Evolutionary conservation across 2,797 vertebrate species (phyloP).

Genomic region (Lerista edwardsae): DNA sequence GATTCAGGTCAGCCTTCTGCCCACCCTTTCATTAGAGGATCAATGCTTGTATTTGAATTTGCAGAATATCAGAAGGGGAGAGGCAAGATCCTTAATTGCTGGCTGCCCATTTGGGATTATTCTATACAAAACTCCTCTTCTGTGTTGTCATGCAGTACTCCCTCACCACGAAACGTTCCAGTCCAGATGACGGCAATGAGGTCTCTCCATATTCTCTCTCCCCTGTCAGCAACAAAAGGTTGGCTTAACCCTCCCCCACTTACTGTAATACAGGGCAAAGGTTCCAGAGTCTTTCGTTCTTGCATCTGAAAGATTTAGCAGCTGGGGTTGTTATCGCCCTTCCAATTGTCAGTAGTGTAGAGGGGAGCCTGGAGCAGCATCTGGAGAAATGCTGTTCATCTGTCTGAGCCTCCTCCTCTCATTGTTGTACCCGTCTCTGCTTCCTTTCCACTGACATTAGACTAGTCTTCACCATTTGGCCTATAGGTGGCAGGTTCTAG

Average conservation of each 20-base stretch:
- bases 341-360: background rate
- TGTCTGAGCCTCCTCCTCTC: too few species aligned
- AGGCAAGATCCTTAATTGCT: too few species aligned
- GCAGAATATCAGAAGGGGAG: too few species aligned
- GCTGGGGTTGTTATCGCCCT: background rate
- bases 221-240: constrained; percentile 99
- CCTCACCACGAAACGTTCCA: constrained; percentile 90
- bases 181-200: constrained; percentile 93
- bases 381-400: too few species aligned
- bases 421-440: background rate
- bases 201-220: constrained; percentile 97
- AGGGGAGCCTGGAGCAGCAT: background rate
- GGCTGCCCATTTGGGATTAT: background rate
- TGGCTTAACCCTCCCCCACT: background rate
- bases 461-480: too few species aligned
- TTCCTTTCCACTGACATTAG: background rate
- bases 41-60: too few species aligned
- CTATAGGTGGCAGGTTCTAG: too few species aligned
- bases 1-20: too few species aligned
- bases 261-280: background rate
- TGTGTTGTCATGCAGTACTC: constrained; percentile 83
- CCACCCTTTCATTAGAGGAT: too few species aligned
- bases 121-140: background rate
- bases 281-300: background rate
- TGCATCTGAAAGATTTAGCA: background rate